phyloP scores from a whole-genome alignment of 2,113 vertebrate species.

The Nesospiza acunhae region DNA sequence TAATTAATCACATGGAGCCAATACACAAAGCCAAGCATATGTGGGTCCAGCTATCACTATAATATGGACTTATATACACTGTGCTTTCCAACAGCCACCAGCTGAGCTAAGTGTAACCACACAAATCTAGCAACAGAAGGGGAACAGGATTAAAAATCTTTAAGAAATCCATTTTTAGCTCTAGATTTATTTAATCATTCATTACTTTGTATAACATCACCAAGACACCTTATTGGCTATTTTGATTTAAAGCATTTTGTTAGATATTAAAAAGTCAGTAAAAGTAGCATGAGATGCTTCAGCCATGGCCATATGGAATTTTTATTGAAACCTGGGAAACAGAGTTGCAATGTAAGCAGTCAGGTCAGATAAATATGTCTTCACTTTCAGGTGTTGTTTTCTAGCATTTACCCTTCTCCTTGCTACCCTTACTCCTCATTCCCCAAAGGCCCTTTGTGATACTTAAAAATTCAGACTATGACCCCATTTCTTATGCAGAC shows the following conservation, averaged over 20 bases:
- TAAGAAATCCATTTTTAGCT: background rate
- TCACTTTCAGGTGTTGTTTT: background rate
- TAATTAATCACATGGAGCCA: background rate
- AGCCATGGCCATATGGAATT: background rate
- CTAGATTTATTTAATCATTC: slow-evolving; percentile 22
- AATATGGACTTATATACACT: background rate
- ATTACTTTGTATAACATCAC: background rate
- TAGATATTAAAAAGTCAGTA: slow-evolving; percentile 17
- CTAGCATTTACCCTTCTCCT: background rate
- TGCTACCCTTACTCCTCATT: background rate
- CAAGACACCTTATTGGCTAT: background rate
- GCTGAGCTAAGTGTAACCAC: background rate
- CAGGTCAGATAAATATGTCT: background rate
- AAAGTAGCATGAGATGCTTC: background rate
- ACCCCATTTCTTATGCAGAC: background rate
- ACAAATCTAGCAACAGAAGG: background rate
- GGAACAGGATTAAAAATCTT: background rate
- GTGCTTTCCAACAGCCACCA: background rate
- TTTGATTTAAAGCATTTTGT: slow-evolving; percentile 13
- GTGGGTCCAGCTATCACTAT: background rate
- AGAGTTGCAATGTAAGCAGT: background rate
- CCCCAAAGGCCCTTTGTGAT: background rate
- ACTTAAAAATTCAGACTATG: background rate
- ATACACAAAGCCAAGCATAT: background rate
- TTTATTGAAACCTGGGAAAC: background rate